Evolutionary conservation across 1,140 invertebrate species (phyloP), one percentile per base, ranked within the genome.

Genomic region (Rhyacophila brunnea): DNA sequence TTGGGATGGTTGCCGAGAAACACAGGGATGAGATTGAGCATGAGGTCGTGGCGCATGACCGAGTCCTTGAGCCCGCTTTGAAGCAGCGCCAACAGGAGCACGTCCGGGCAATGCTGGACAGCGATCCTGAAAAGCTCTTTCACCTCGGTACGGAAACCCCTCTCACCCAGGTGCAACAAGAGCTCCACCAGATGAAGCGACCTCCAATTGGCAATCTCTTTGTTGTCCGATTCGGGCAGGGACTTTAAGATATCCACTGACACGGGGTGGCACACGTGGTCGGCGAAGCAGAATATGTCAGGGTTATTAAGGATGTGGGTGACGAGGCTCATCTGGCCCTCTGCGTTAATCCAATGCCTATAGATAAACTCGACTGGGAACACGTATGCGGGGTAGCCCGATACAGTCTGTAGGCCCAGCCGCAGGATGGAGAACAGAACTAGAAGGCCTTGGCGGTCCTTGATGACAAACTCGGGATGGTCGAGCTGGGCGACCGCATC

Each of bases 1-100:
- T 98, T 98, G 1, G 93, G 92, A 82, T 98, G 95, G 79, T 95
- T 96, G 10, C 88, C 87, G 11, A 98, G 78, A 75, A 98, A 98
- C 50, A 94, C 89, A 1, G 93, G 92, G 71, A 98, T 91, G 7
- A 97, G 72, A 36, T 83, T 88, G 42, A 86, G 85, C 20, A 97
- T 81, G 35, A 97, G 72, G 71, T 98, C 95, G 74, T 95, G 91
- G 50, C 90, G 77, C 38, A 92, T 74, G 48, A 86, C 77, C 10
- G 88, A 88, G 14, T 91, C 75, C 0, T 90, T 88, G 18, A 87
- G 83, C 70, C 80, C 87, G 9, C 93, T 89, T 75, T 98, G 93
- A 36, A 97, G 70, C 56, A 98, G 73, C 1, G 90, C 91, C 19
- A 98, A 74, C 6, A 96, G 83, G 9, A 98, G 79, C 14, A 98